Evolutionary conservation across 2,888 invertebrate genomes (phyloP).

Genomic region (Mesorhabditis spiculigera): DNA sequence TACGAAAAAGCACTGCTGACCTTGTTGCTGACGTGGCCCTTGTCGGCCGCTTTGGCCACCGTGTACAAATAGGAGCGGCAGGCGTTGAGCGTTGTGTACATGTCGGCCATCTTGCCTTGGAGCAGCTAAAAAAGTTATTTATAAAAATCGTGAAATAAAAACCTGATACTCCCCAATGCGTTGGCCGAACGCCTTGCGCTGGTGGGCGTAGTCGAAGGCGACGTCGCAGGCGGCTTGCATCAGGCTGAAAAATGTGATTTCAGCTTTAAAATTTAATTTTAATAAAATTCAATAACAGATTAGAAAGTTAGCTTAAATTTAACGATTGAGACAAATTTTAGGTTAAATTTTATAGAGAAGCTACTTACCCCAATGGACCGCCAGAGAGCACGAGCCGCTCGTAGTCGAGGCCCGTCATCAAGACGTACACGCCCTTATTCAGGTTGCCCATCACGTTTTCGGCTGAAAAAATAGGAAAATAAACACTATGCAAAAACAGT

Average conservation of each 20-base stretch:
- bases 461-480: constrained; percentile 61
- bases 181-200: constrained; percentile 84
- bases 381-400: constrained; percentile 84
- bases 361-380: constrained; percentile 80
- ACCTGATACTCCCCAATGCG: constrained; percentile 85
- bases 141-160: no score
- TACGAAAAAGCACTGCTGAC: constrained; percentile 5
- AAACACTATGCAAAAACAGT: no score
- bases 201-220: constrained; percentile 90
- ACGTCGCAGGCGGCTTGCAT: constrained; percentile 92
- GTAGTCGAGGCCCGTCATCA: constrained; percentile 91
- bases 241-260: no score
- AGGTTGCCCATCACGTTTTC: constrained; percentile 78
- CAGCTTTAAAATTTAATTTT: no score
- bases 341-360: background rate
- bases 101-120: constrained; percentile 84
- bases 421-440: constrained; percentile 89
- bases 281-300: no score
- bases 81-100: constrained; percentile 82
- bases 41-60: constrained; percentile 49
- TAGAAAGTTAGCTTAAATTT: no score
- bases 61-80: constrained; percentile 83
- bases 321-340: no score
- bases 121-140: no score
- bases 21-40: constrained; percentile 41